phyloP scores from a whole-genome alignment of 2,797 vertebrate species.

The Spinus pinus region DNA sequence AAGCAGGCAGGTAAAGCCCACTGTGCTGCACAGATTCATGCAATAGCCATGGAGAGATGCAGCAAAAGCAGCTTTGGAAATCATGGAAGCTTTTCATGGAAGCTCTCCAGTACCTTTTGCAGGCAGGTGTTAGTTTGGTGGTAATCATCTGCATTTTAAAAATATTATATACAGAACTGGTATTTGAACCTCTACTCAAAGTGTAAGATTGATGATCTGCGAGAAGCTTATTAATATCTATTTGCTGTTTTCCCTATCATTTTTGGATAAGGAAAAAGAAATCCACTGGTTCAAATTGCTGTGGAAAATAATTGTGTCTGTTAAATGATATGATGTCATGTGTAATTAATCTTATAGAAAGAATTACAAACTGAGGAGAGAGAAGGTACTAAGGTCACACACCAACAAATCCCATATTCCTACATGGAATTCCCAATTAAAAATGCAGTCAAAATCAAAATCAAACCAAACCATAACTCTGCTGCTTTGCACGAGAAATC shows the following conservation, averaged over 20 bases:
- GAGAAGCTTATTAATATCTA: background rate
- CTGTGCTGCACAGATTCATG: background rate
- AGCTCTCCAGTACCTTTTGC: background rate
- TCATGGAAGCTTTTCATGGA: background rate
- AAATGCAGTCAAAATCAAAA: background rate
- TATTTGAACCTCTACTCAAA: background rate
- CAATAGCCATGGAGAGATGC: background rate
- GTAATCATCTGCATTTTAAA: background rate
- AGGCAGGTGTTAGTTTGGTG: background rate
- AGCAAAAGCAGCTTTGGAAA: background rate
- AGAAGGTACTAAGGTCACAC: constrained; percentile 10
- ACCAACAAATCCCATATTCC: background rate
- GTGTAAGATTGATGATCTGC: background rate
- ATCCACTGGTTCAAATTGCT: background rate
- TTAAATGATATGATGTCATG: background rate
- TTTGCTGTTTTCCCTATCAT: background rate
- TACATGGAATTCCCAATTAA: background rate
- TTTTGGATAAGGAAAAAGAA: background rate
- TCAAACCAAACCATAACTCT: background rate
- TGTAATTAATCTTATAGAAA: background rate
- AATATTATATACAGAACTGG: background rate
- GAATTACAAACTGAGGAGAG: background rate
- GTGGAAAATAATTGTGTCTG: background rate
- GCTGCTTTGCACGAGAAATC: background rate
- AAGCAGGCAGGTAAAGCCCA: background rate